Evolutionary conservation across 2,888 invertebrate genomes (phyloP).

Genomic region (Drosophila kambysellisi): DNA sequence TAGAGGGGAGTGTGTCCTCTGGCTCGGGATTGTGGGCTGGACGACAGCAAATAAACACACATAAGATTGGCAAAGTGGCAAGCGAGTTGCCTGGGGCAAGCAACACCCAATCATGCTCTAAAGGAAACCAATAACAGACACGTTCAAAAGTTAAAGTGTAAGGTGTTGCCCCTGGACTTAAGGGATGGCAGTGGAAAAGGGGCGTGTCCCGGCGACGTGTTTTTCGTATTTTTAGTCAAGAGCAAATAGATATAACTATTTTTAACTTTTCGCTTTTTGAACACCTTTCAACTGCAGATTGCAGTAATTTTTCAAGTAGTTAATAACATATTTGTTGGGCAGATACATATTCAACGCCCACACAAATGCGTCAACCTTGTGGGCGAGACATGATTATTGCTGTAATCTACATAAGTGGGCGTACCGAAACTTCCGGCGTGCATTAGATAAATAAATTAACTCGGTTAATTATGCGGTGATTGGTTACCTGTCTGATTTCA

Average conservation of each 20-base stretch:
- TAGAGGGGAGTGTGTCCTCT: neutral
- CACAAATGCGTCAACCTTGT: slow-evolving; percentile 35
- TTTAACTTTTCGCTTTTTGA: slow-evolving; percentile 12
- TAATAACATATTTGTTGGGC: neutral
- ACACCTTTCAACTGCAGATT: slow-evolving; percentile 20
- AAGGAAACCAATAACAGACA: slow-evolving; percentile 48
- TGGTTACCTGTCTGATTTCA: slow-evolving; percentile 2
- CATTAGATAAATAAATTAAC: slow-evolving; percentile 48
- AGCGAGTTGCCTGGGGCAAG: slow-evolving; percentile 62
- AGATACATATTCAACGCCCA: slow-evolving; percentile 5
- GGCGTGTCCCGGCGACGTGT: neutral
- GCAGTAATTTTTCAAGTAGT: neutral
- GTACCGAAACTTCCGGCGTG: slow-evolving; percentile 28
- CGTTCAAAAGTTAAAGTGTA: slow-evolving; percentile 31
- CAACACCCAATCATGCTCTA: slow-evolving; percentile 35
- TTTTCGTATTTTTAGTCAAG: slow-evolving; percentile 37
- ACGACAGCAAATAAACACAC: slow-evolving; percentile 55
- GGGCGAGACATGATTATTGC: neutral
- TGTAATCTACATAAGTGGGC: slow-evolving; percentile 12
- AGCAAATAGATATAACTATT: slow-evolving; percentile 35
- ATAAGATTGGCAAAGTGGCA: slow-evolving; percentile 39
- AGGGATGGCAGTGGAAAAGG: neutral
- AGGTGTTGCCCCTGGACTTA: neutral
- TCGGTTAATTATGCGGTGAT: slow-evolving; percentile 42
- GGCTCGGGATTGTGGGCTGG: neutral